phyloP scores from a whole-genome alignment of 2,797 vertebrate species.

The Delichon dasypus region DNA sequence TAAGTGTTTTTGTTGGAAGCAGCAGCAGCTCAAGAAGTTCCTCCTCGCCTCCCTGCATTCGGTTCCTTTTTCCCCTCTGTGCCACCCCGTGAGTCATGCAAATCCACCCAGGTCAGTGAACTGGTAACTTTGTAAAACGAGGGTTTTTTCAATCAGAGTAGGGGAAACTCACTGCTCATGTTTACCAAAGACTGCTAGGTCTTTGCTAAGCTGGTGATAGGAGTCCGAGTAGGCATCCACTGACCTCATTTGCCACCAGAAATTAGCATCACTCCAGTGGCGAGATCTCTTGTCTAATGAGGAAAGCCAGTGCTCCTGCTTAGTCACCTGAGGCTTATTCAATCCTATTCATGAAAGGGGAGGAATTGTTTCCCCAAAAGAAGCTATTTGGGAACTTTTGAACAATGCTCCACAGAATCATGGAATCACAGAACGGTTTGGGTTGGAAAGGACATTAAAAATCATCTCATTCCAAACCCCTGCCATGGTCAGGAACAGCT shows the following conservation, averaged over 20 bases:
- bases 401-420: background rate
- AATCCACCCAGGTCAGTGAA: background rate
- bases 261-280: background rate
- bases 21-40: background rate
- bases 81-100: background rate
- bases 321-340: background rate
- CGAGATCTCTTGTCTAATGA: background rate
- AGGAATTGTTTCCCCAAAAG: background rate
- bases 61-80: slow-evolving; percentile 5
- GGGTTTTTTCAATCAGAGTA: background rate
- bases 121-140: background rate
- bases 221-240: accelerated
- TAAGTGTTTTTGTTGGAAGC: background rate
- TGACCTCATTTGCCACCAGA: background rate
- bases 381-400: background rate
- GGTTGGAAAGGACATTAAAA: background rate
- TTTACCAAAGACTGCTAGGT: background rate
- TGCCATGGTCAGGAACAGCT: background rate
- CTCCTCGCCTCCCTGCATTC: background rate
- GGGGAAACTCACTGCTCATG: background rate
- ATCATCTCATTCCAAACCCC: background rate
- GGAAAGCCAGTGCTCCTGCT: background rate
- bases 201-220: accelerated
- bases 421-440: background rate
- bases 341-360: background rate